phyloP scores from a whole-genome alignment of 2,113 vertebrate species.

The Siphamia tubifer region DNA sequence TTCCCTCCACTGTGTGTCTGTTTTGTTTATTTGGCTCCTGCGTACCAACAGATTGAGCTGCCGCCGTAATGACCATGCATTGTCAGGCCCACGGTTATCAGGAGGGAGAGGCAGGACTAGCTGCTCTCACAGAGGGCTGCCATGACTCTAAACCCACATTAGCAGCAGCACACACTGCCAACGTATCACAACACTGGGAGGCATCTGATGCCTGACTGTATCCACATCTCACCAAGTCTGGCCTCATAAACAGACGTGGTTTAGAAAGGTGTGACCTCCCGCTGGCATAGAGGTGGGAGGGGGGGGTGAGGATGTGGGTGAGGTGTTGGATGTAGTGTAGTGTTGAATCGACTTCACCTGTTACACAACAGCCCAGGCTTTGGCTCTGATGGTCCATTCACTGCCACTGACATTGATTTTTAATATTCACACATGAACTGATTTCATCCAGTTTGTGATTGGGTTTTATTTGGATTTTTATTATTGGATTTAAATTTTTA shows the following conservation, averaged over 20 bases:
- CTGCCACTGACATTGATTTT: too few relatives aligned
- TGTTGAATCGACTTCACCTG: not conserved
- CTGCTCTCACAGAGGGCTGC: conserved; percentile 18
- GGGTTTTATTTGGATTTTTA: too few relatives aligned
- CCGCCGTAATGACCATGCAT: conserved; percentile 46
- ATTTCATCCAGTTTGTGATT: too few relatives aligned
- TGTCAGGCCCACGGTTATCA: conserved; percentile 30
- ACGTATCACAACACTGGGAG: conserved; percentile 11
- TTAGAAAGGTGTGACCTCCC: not conserved
- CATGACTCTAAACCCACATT: conserved; percentile 47
- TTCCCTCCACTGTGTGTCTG: conserved; percentile 21
- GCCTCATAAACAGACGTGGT: not conserved
- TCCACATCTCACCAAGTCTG: not conserved
- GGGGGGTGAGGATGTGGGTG: not conserved
- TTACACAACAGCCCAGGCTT: not conserved
- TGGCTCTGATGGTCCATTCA: conserved; percentile 14
- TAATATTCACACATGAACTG: too few relatives aligned
- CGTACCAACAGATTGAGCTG: conserved; percentile 37
- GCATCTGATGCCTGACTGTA: conserved; percentile 11
- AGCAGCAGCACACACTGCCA: conserved; percentile 37
- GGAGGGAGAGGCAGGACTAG: conserved; percentile 7
- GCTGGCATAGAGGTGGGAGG: not conserved
- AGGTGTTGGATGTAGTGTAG: not conserved
- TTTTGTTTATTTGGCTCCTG: conserved; percentile 52
- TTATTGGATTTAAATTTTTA: too few relatives aligned